Base-by-base conservation (phyloP, 1,140 invertebrate genomes). In the Drosophila pseudoananassae region DNA sequence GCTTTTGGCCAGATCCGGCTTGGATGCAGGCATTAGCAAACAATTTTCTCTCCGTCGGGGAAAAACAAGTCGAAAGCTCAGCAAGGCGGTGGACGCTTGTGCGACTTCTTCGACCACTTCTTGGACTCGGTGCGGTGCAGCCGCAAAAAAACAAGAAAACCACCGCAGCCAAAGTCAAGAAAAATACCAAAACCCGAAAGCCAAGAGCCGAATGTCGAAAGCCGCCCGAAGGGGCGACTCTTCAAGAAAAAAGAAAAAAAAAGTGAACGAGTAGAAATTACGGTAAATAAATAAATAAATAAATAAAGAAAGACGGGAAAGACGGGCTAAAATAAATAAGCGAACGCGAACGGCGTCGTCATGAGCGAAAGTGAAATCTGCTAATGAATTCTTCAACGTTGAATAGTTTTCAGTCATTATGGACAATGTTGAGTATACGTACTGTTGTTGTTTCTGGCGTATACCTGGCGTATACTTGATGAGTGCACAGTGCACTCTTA, bases 301-400 rank as follows among this genome's bases (percentile, higher is more conserved):
- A 20, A 78, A 78, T 47, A 68, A 56, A 76, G 58, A 79, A 70
- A 78, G 73, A 79, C 73, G 20, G 25, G 61, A 54, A 68, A 69
- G 61, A 68, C 33, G 31, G 53, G 53, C 56, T 33, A 74, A 57
- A 76, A 81, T 74, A 87, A 87, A 85, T 60, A 65, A 78, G 66
- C 83, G 59, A 87, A 68, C 81, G 76, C 50, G 12, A 54, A 51
- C 45, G 73, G 20, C 66, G 72, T 80, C 82, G 83, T 88, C 88
- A 90, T 90, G 78, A 90, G 89, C 89, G 88, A 90, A 90, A 90
- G 88, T 90, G 88, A 90, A 90, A 90, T 90, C 89, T 89, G 89
- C 84, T 90, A 91, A 90, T 90, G 89, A 90, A 90, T 90, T 90
- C 88, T 90, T 90, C 88, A 90, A 84, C 88, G 88, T 90, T 90